These are phyloP conservation scores for Lophotis ruficrista DNA, from an alignment of 2,113 vertebrate species.

Conservation along the genomic window DNA sequence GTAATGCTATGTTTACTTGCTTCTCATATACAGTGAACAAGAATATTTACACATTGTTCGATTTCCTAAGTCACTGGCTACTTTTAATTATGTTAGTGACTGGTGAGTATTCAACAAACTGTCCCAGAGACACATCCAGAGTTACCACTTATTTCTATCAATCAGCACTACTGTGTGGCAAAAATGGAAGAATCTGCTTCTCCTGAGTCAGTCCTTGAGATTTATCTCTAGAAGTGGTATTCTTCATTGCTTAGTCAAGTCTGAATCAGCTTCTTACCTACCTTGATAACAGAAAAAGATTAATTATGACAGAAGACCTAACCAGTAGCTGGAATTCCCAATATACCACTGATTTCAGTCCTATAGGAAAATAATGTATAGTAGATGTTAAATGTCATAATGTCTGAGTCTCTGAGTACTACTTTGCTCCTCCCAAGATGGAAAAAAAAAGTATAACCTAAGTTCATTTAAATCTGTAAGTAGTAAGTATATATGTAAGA, in stretches of 20 bases:
- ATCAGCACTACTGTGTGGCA: background rate
- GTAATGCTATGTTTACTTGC: background rate
- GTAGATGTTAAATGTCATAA: background rate
- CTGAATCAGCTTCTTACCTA: background rate
- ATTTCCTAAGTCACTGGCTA: background rate
- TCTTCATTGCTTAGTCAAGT: background rate
- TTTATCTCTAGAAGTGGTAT: background rate
- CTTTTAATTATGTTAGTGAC: background rate
- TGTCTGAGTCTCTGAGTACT: background rate
- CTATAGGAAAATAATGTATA: background rate
- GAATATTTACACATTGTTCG: background rate
- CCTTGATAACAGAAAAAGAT: background rate
- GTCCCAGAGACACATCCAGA: too few relatives aligned
- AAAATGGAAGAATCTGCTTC: background rate
- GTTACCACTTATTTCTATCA: background rate
- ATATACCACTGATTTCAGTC: background rate
- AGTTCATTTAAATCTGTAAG: background rate
- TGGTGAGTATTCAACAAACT: background rate
- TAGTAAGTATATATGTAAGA: background rate
- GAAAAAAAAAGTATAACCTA: background rate
- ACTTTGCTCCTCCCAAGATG: background rate
- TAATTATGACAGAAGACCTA: background rate
- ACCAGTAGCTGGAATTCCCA: background rate
- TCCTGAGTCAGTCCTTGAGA: background rate
- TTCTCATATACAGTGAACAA: background rate